Base-by-base conservation (phyloP, 2,888 invertebrate species). In the Drosophila nigritarsus region DNA sequence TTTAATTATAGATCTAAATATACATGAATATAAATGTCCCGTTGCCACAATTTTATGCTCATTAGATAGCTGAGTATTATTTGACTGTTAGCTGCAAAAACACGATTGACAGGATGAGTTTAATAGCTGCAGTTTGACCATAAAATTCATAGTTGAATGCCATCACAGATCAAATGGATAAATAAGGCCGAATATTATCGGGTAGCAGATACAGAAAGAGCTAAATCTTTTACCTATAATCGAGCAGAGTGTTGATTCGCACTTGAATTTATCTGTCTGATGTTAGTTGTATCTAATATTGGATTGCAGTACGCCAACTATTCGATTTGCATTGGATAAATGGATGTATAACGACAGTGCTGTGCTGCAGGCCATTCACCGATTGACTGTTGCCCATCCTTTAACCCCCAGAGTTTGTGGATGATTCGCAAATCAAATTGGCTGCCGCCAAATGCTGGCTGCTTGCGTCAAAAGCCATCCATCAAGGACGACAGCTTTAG, bases 361-460 rank as follows among this genome's bases (percentile, higher is more conserved):
- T 60, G 45, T 29, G 61, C 73, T 83, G 78, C 73, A 66, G 75
- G 69, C 65, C n/a, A 51, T 56, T 54, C 59, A 38, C 54, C 56
- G 64, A 50, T 63, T 81, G 62, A 58, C 58, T 62, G 58, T 40
- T 29, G 18, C 24, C 20, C 38, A 51, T 51, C 61, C 54, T 32
- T 42, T 8, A 36, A 24, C 18, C 27, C 34, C 50, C 51, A 32
- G 60, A 58, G 40, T 45, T 51, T 38, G 55, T n/a, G 73, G 54
- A 56, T 56, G 75, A 45, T 70, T 72, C 67, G 66, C 84, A 89
- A 85, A 89, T 85, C 82, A 89, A 89, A 89, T 89, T 87, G 89
- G 80, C 73, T 82, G 73, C 78, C 82, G 75, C 87, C 89, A 81
- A 83, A 73, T 71, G 67, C 55, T 74, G 83, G 56, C 65, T 65